Evolutionary conservation across 2,888 invertebrate genomes (phyloP), one percentile per base, ranked within the genome.

Genomic region (Notodromas monacha): DNA sequence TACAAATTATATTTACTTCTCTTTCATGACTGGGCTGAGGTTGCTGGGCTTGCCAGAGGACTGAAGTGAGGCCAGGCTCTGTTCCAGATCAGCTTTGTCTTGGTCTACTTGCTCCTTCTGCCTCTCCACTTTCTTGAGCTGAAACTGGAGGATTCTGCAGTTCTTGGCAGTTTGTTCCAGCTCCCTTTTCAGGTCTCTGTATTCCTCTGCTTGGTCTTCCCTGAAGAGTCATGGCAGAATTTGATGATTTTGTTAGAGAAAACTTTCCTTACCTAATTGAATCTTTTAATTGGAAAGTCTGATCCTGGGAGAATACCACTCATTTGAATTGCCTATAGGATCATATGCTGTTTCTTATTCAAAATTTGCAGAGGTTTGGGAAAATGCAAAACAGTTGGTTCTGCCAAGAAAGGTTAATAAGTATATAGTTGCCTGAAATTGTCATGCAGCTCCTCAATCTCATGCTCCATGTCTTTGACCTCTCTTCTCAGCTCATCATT

Each of bases 391-490:
- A n/a, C n/a, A n/a, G n/a, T n/a, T n/a, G n/a, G n/a, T n/a, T n/a
- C n/a, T n/a, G n/a, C n/a, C 21, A n/a, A 21, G 21, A 21, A n/a
- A n/a, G 21, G 21, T 21, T n/a, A n/a, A 21, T n/a, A n/a, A 21
- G 6, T 21, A 8, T n/a, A n/a, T 21, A 21, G n/a, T n/a, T 46
- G 65, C 58, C 70, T 63, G 49, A 79, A 81, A 46, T 73, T 77
- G 46, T 92, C 92, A 48, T 92, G 89, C 66, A 96, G 69, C 52
- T 96, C 96, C 45, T 96, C 92, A 52, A 96, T 84, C 54, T 96
- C 96, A 37, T 79, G 73, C 45, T 86, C 86, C 43, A 92, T 58
- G 43, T 84, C 81, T 16, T 70, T 56, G 31, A 89, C 60, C 49
- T 92, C 89, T 39, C 73, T 70, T 45, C 81, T 77, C 54, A 84